A percentile compares a stretch with the other conserved stretches of the same genome.
These are phyloP conservation scores for Mantis religiosa DNA, from an alignment of 2,888 invertebrate genomes.

Conservation along the genomic window DNA sequence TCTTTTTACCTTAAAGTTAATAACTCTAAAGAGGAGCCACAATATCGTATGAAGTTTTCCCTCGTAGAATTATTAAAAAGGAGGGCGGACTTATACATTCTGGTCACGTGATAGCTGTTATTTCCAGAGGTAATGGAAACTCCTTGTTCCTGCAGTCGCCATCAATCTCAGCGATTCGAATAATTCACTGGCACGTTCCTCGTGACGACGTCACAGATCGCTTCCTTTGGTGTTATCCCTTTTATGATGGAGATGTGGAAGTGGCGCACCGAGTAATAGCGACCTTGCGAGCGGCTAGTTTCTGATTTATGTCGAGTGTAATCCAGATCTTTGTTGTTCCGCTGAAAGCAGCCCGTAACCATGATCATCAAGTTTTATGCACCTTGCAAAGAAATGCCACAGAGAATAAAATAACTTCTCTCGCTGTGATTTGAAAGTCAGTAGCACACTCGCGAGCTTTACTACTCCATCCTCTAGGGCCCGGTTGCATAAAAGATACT, in stretches of 20 bases:
- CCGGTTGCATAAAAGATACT: too few relatives aligned
- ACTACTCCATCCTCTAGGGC: too few relatives aligned
- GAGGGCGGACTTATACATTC: slow-evolving; percentile 10
- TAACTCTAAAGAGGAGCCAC: too few relatives aligned
- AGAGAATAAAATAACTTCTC: too few relatives aligned
- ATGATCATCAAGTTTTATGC: too few relatives aligned
- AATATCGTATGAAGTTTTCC: not conserved
- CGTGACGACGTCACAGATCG: not conserved
- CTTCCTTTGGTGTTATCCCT: not conserved
- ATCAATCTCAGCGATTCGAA: not conserved
- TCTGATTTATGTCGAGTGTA: not conserved
- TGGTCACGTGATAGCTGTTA: slow-evolving; percentile 14
- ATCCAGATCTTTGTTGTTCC: not conserved
- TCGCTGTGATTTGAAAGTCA: too few relatives aligned
- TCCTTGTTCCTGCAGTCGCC: slow-evolving; percentile 42
- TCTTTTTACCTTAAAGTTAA: too few relatives aligned
- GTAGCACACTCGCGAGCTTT: too few relatives aligned
- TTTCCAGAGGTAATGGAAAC: slow-evolving; percentile 42
- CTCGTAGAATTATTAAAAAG: not conserved
- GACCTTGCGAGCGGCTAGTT: not conserved
- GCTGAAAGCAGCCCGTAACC: too few relatives aligned
- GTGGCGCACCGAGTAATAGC: not conserved
- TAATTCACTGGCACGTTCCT: not conserved
- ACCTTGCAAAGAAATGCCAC: too few relatives aligned
- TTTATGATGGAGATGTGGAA: not conserved